Evolutionary conservation across 2,113 vertebrate genomes (phyloP), one percentile per base, ranked within the genome.

Genomic region (Cololabis saira): DNA sequence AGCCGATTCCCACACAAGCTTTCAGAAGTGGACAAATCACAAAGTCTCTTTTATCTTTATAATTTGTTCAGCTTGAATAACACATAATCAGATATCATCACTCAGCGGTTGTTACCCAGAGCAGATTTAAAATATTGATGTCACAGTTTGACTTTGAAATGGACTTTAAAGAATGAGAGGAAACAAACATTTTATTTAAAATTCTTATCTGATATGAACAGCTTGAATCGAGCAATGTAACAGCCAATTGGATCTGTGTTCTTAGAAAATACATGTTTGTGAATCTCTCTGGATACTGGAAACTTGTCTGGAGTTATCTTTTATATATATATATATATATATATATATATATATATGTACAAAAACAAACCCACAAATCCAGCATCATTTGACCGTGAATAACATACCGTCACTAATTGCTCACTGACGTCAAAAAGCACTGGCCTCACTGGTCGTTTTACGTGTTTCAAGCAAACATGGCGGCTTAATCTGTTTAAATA

Each of bases 161-260:
- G 13, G 45, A 13, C 43, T 73, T 75, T 76, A 16, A 78, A 42
- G n/a, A 52, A 19, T 47, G 22, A 59, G 14, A 2, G 2, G 17
- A 64, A 48, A 21, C 53, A 76, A 76, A 78, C 27, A 49, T 71
- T 78, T 65, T 16, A 64, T 53, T 68, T 45, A n/a, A 60, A 65
- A 54, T 63, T 52, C 44, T 55, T 76, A 76, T 84, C 74, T 72
- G 44, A 51, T 24, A 22, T 56, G 60, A 63, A 48, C 82, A 80
- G 76, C 76, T 79, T 67, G 59, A 54, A 65, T 57, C 44, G 45
- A 18, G 65, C 65, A 53, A 8, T 79, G 49, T 53, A 77, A 75
- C 81, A 86, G 67, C 67, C 67, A 67, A 71, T 54, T 58, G 59
- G 27, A 54, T 72, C 67, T 76, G 71, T 64, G 65, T 84, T 74